These are phyloP conservation scores for Kobus ellipsiprymnus DNA, from an alignment of 2,113 vertebrate genomes.

Conservation along the genomic window DNA sequence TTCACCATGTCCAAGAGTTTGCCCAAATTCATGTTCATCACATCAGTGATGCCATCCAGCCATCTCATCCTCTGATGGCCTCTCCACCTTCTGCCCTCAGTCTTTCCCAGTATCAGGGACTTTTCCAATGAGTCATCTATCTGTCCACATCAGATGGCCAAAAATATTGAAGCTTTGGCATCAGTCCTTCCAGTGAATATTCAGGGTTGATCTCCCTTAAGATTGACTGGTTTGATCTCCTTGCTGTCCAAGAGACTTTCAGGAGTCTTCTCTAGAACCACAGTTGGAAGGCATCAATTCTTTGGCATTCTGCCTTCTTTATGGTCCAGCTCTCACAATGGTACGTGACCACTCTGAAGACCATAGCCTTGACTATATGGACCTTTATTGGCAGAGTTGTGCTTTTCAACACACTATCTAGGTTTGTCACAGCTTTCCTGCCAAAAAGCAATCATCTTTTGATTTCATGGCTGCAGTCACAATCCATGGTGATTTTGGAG, in stretches of 20 bases:
- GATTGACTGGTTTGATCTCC: background rate
- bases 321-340: background rate
- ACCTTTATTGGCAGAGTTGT: background rate
- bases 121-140: background rate
- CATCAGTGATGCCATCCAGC: background rate
- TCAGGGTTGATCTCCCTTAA: background rate
- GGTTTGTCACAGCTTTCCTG: background rate
- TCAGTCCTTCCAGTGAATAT: background rate
- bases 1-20: background rate
- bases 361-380: background rate
- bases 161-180: background rate
- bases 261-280: background rate
- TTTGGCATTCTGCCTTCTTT: background rate
- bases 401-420: background rate
- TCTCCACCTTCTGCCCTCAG: background rate
- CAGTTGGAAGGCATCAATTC: background rate
- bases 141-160: background rate
- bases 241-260: background rate
- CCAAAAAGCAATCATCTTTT: background rate
- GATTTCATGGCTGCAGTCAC: background rate
- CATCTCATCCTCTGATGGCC: background rate
- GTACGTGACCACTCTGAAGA: background rate
- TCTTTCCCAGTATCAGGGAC: background rate
- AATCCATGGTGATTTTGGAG: background rate
- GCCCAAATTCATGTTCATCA: background rate